phyloP scores from a whole-genome alignment of 2,113 vertebrate species.

The Hippoglossus stenolepis region DNA sequence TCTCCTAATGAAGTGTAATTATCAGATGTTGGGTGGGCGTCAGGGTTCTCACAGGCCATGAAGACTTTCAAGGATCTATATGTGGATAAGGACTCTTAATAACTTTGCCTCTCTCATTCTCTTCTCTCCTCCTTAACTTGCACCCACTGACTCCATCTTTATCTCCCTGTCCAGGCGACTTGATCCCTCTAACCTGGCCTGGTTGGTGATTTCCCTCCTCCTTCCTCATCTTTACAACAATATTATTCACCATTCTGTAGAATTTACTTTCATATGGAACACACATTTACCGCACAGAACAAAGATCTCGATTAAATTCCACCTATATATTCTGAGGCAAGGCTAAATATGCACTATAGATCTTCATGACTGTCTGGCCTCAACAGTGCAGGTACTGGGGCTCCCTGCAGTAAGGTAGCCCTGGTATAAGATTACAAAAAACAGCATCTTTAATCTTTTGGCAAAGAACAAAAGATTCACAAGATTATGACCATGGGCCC shows the following conservation, averaged over 20 bases:
- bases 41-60: constrained; percentile 54
- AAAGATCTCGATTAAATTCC: too few species aligned
- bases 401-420: too few species aligned
- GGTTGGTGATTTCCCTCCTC: neutral
- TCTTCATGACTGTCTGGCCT: too few species aligned
- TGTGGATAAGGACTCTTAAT: constrained; percentile 63
- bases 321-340: too few species aligned
- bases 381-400: too few species aligned
- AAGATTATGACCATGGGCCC: too few species aligned
- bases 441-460: too few species aligned
- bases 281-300: too few species aligned
- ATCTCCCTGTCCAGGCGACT: constrained; percentile 6
- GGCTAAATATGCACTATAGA: too few species aligned
- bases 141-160: constrained; percentile 50
- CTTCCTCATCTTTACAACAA: constrained; percentile 5
- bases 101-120: constrained; percentile 45
- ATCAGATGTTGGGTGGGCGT: constrained; percentile 73
- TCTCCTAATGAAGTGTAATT: constrained; percentile 75
- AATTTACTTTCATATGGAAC: neutral
- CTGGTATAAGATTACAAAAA: too few species aligned
- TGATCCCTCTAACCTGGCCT: neutral
- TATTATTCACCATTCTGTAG: neutral
- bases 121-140: constrained; percentile 45
- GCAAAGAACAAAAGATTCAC: too few species aligned
- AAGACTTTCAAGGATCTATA: constrained; percentile 66